Conservation (phyloP, 2,888 invertebrate genomes). For the Lepeophtheirus nordmannii region DNA sequence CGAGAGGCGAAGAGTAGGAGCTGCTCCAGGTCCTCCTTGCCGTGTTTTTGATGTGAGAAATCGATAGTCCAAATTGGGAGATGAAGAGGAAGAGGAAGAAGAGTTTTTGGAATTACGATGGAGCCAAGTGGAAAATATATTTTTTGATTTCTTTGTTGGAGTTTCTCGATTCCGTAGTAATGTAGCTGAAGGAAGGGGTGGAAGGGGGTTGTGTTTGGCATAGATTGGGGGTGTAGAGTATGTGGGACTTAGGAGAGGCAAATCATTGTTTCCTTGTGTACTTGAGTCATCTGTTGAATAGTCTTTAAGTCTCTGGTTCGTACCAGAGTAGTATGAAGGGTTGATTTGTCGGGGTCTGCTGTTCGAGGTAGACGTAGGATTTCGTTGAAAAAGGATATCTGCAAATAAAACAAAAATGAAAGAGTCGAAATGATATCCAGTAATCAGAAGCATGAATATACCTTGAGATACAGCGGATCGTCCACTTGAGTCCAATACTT, state of each 20-base stretch:
- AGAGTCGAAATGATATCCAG: background rate
- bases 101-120: background rate
- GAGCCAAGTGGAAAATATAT: background rate
- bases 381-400: background rate
- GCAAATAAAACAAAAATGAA: background rate
- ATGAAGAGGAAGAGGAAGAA: background rate
- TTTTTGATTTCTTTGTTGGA: background rate
- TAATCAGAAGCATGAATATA: background rate
- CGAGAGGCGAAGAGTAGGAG: background rate
- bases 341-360: background rate
- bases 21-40: background rate
- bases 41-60: background rate
- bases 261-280: background rate
- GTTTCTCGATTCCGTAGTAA: background rate
- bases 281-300: background rate
- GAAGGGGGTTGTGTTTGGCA: background rate
- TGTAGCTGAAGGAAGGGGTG: slow-evolving; percentile 4
- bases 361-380: background rate
- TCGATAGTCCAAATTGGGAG: background rate
- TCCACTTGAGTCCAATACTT: slow-evolving; percentile 1
- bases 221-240: background rate
- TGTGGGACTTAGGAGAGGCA: background rate
- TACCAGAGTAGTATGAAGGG: background rate
- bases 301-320: background rate
- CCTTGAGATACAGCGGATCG: background rate